Conservation (phyloP, 2,113 vertebrate genomes). For the Paramormyrops kingsleyae region DNA sequence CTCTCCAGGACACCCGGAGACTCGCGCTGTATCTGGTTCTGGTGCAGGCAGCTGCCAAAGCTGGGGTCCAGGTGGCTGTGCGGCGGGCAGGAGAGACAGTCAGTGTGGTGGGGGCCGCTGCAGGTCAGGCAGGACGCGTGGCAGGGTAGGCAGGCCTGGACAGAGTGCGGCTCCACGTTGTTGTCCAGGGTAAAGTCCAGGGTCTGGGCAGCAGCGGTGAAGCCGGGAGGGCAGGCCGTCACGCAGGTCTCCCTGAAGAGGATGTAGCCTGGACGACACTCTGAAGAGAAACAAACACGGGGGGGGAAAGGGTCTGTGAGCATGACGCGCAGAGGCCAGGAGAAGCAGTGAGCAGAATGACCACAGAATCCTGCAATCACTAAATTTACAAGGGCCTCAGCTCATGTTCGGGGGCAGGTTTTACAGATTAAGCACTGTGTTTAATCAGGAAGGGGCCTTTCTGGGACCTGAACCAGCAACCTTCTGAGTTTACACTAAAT, state of each 20-base stretch:
- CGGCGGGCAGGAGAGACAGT: constrained; percentile 82
- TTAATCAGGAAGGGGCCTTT: not conserved
- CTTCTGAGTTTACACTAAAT: not conserved
- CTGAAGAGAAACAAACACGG: constrained; percentile 48
- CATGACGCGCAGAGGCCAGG: not conserved
- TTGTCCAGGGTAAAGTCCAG: constrained; percentile 68
- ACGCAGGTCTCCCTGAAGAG: constrained; percentile 83
- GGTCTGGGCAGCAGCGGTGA: constrained; percentile 55
- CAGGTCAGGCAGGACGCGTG: constrained; percentile 79
- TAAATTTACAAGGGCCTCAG: not conserved
- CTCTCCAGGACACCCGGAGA: constrained; percentile 58
- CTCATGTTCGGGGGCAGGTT: not conserved
- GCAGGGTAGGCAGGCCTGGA: constrained; percentile 76
- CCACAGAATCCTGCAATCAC: not conserved
- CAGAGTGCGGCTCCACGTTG: constrained; percentile 57
- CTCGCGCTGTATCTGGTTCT: constrained; percentile 81
- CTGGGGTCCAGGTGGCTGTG: constrained; percentile 73
- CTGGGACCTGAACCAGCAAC: not conserved
- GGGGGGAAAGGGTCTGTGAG: constrained; percentile 1
- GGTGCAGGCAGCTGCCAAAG: constrained; percentile 71
- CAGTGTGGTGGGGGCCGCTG: constrained; percentile 58
- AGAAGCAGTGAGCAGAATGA: not conserved
- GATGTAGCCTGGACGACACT: constrained; percentile 81
- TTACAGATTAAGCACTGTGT: not conserved
- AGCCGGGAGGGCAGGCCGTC: constrained; percentile 75